A percentile compares a stretch with the other conserved stretches of the same genome.
Evolutionary conservation across 2,113 vertebrate genomes (phyloP).

Genomic region (Pholis gunnellus): DNA sequence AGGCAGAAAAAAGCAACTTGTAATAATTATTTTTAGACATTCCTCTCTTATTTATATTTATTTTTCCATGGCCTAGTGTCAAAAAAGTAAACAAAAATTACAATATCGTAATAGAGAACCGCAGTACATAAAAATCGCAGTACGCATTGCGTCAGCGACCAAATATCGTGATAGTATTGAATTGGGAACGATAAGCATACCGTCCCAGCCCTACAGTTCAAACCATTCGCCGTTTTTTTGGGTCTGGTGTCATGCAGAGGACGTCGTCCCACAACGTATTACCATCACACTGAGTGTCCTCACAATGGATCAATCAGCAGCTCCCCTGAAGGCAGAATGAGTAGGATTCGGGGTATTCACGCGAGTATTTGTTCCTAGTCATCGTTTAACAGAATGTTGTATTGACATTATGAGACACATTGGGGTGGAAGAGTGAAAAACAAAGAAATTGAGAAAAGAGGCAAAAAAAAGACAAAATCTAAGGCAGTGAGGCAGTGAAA

Average conservation of each 20-base stretch:
- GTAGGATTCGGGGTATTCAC: background rate
- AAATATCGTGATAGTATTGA: too few species aligned
- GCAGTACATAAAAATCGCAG: too few species aligned
- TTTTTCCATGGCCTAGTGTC: too few species aligned
- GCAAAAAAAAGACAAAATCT: conserved; percentile 5
- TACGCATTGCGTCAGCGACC: too few species aligned
- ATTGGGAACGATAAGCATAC: too few species aligned
- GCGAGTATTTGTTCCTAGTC: background rate
- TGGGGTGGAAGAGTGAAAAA: background rate
- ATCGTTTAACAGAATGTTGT: background rate
- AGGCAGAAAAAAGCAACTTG: background rate
- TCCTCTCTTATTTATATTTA: background rate
- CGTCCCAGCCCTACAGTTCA: background rate
- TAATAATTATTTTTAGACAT: background rate
- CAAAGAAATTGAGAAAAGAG: background rate
- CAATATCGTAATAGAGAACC: too few species aligned
- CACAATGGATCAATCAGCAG: background rate
- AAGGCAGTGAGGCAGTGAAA: conserved; percentile 26
- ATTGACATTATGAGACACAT: conserved; percentile 23
- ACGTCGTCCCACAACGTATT: background rate
- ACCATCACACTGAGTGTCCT: background rate
- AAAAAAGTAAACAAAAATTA: too few species aligned
- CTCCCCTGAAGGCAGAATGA: background rate
- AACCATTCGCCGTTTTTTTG: background rate
- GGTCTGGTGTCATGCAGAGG: conserved; percentile 14